These are phyloP conservation scores for Podarcis raffonei DNA, from an alignment of 2,113 vertebrate species.

Conservation along the genomic window DNA sequence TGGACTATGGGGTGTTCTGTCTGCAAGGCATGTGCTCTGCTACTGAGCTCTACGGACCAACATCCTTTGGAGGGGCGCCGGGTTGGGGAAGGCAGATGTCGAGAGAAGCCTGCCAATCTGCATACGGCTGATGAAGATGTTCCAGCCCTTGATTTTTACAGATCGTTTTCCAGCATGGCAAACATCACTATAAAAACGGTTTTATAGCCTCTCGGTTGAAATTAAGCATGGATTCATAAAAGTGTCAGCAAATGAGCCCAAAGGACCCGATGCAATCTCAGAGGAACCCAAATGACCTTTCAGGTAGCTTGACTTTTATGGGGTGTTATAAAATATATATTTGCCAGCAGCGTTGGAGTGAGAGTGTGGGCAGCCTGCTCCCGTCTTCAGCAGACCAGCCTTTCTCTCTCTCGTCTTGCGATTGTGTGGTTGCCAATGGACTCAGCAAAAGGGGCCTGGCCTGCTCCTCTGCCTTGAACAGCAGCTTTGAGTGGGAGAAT, in stretches of 20 bases:
- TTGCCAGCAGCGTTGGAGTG: constrained; percentile 38
- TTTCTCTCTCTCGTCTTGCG: not conserved
- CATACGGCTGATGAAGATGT: constrained; percentile 26
- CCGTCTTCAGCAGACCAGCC: not conserved
- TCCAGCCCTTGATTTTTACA: constrained; percentile 42
- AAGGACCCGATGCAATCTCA: not conserved
- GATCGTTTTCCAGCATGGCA: constrained; percentile 46
- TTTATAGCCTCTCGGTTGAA: constrained; percentile 46
- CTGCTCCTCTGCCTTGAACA: too few species aligned
- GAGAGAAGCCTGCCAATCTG: accelerated
- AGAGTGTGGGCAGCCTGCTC: not conserved
- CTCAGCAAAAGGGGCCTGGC: not conserved
- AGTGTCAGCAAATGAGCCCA: constrained; percentile 46
- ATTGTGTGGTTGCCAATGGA: not conserved
- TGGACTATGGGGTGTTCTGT: not conserved
- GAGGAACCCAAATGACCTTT: constrained; percentile 48
- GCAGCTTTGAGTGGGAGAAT: too few species aligned
- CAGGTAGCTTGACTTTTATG: constrained; percentile 51
- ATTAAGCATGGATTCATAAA: constrained; percentile 54
- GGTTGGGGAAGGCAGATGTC: not conserved
- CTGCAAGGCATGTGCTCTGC: not conserved
- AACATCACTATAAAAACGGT: not conserved
- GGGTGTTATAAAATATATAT: constrained; percentile 51
- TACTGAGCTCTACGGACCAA: not conserved
- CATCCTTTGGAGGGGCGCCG: not conserved